Conservation (phyloP, 2,888 invertebrate genomes). For the Kuschelorhynchus macadamiae region DNA sequence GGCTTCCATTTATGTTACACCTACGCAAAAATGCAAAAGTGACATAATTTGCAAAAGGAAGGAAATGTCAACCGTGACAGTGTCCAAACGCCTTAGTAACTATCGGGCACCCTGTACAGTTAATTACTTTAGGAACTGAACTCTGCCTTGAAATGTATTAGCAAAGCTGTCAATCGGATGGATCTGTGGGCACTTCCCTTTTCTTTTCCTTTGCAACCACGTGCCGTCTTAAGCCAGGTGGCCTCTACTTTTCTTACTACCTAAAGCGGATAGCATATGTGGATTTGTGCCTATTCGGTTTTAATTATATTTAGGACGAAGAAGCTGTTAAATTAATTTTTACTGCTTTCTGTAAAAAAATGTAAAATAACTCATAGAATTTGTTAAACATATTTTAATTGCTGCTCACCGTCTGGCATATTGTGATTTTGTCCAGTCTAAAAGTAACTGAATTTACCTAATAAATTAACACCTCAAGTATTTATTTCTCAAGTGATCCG, state of each 20-base stretch:
- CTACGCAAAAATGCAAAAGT: neutral
- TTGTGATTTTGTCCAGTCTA: no score
- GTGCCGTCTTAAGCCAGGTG: conserved; percentile 67
- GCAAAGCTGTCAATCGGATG: conserved; percentile 45
- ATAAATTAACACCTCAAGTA: no score
- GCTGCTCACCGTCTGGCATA: no score
- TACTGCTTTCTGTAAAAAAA: no score
- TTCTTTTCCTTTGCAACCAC: conserved; percentile 62
- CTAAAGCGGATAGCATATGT: conserved; percentile 22
- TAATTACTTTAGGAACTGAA: conserved; percentile 47
- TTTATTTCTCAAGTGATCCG: no score
- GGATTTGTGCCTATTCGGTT: conserved; percentile 7
- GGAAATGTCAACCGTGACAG: conserved; percentile 31
- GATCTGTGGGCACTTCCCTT: conserved; percentile 31
- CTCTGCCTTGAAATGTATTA: conserved; percentile 42
- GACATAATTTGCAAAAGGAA: conserved; percentile 14
- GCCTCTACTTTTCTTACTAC: conserved; percentile 56
- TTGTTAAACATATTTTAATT: no score
- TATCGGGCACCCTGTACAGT: conserved; percentile 17
- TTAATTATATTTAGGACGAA: neutral
- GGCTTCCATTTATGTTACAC: no score
- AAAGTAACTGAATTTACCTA: no score
- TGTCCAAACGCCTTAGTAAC: conserved; percentile 24
- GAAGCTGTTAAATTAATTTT: no score
- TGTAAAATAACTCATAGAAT: no score